A percentile compares a stretch with the other conserved stretches of the same genome.
Conservation (phyloP, 2,888 invertebrate species). For the Ariolimax columbianus region DNA sequence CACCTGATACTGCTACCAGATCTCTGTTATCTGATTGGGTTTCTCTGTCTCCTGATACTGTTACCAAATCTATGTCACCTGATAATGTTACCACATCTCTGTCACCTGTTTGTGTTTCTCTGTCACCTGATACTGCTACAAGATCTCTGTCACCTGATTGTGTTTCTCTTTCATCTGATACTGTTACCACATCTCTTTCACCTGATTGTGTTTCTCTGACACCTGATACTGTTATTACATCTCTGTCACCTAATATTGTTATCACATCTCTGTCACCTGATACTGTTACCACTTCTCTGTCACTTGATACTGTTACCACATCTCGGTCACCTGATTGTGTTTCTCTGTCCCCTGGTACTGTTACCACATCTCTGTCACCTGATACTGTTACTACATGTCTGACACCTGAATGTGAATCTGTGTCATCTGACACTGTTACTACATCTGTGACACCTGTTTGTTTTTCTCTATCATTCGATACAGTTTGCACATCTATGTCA, state of each 20-base stretch:
- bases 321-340: neutral
- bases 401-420: constrained; percentile 1
- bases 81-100: no score
- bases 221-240: neutral
- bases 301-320: neutral
- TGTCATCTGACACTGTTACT: constrained; percentile 4
- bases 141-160: neutral
- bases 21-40: neutral
- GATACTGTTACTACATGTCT: neutral
- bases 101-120: neutral
- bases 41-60: neutral
- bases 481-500: neutral
- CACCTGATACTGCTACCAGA: neutral
- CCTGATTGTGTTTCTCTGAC: neutral
- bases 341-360: neutral
- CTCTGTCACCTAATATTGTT: neutral
- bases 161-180: neutral
- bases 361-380: constrained; percentile 1
- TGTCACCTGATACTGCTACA: neutral
- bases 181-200: neutral
- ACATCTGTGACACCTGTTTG: no score
- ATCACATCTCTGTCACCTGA: neutral
- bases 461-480: neutral
- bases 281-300: neutral
- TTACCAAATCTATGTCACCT: neutral